Evolutionary conservation across 2,797 vertebrate genomes (phyloP), one percentile per base, ranked within the genome.

Genomic region (Dipus sagitta): DNA sequence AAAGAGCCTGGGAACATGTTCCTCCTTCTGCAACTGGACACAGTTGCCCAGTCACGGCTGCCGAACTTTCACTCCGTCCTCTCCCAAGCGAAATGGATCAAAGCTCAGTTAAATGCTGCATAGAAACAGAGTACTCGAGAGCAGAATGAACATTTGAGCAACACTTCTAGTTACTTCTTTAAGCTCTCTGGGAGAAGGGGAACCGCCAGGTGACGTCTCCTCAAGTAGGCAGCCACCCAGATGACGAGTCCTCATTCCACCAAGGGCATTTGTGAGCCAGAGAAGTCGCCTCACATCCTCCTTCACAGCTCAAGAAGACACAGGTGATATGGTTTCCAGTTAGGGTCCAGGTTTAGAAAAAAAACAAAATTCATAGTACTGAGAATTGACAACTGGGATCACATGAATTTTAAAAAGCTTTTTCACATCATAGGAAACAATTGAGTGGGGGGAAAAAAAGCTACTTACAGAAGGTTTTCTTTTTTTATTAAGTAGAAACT

Each of bases 71-170:
- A 38, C 23, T 7, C 54, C 60, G 17, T 82, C 58, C 82, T 94
- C 38, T 76, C 64, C 80, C 54, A 81, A 21, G 20, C 52, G 62
- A 84, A 26, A 52, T 24, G 18, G 20, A 32, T 81, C 32, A 80
- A 84, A 91, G 26, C 79, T 5, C n/a, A 86, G 38, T 52, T 72
- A 71, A 34, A 93, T 71, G 32, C 4, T 23, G 12, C 28, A 76
- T 67, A 42, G 76, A 71, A 76, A 86, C 58, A 79, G n/a, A 92
- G 87, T 72, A 67, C 23, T 85, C 7, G 20, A 93, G 32, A 52
- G 64, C 30, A 92, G 76, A 88, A 54, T 32, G 78, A 91, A 62
- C 30, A 91, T 58, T 78, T 92, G 54, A 32, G n/a, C 26, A 91
- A 70, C 9, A 86, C 52, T 38, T 58, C 60, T 21, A 23, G 23